Evolutionary conservation across 1,140 invertebrate species (phyloP), one percentile per base, ranked within the genome.

Genomic region (Heliconius eleuchia): DNA sequence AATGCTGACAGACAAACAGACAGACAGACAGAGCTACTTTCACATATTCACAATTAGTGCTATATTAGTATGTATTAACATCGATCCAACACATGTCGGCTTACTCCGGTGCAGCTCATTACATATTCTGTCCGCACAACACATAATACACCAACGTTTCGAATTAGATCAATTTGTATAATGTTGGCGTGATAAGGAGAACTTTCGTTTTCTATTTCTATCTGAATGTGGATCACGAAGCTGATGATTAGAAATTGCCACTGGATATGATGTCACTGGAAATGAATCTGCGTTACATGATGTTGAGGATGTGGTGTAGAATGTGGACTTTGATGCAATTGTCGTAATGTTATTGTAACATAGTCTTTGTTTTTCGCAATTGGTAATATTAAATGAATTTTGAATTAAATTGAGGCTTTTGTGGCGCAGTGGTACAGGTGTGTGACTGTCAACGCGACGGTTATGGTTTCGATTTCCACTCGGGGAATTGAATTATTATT

Each of bases 191-290:
- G 60, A 85, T 84, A 89, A 86, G 82, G 85, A 87, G 85, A 88
- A 85, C 90, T 91, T 90, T 91, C 88, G 81, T 90, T 87, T 83
- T 77, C 52, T 60, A 88, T 87, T 83, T 77, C 52, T 55, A 88
- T 89, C 85, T 85, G 79, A 83, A 91, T 91, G 82, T 85, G 60
- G 84, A 84, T 82, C 90, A 91, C 90, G 89, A 84, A 81, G 82
- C 85, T 87, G 34, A 88, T 90, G 87, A 91, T 91, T 91, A 90
- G 90, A 90, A 91, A 91, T 89, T 90, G 85, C 83, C 83, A 86
- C 84, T 78, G 81, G 76, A 74, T 80, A 74, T 85, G 86, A 91
- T 91, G 89, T 91, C 89, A 90, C 82, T 83, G 60, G 78, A 81
- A 83, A 85, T 86, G 82, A 75, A 82, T 82, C 80, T 77, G n/a